Conservation (phyloP, 2,113 vertebrate genomes). For the Psettodes erumei region DNA sequence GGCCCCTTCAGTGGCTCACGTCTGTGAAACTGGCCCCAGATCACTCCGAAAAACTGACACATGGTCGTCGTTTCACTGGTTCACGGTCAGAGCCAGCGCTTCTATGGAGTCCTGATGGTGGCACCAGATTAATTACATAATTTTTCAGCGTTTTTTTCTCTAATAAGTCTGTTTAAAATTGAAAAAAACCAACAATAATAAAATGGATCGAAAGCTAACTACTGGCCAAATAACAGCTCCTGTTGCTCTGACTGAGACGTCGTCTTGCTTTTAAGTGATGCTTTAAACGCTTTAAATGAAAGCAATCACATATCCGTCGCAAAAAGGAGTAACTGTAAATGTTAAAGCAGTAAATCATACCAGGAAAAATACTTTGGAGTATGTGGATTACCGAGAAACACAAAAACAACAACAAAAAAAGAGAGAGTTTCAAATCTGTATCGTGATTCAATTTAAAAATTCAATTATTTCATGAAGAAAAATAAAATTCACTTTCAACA, state of each 20-base stretch:
- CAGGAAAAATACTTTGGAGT: too few relatives aligned
- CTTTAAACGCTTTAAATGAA: background rate
- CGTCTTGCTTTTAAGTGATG: background rate
- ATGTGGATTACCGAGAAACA: background rate
- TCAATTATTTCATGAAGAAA: background rate
- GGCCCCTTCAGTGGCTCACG: background rate
- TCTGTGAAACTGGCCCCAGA: slow-evolving; percentile 15
- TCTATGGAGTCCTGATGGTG: slow-evolving; percentile 35
- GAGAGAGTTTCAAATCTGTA: background rate
- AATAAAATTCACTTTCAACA: background rate
- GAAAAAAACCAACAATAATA: background rate
- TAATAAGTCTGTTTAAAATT: background rate
- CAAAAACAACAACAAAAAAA: background rate
- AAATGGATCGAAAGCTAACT: background rate
- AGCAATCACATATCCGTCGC: too few relatives aligned
- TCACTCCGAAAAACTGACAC: background rate
- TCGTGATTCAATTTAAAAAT: background rate
- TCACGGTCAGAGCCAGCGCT: background rate
- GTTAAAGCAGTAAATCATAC: background rate
- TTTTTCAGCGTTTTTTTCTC: background rate
- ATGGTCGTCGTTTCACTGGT: background rate
- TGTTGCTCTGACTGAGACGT: background rate
- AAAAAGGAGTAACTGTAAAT: background rate
- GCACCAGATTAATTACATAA: background rate
- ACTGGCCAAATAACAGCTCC: background rate